phyloP scores from a whole-genome alignment of 2,888 invertebrate genomes.

The Dynastes grantii region DNA sequence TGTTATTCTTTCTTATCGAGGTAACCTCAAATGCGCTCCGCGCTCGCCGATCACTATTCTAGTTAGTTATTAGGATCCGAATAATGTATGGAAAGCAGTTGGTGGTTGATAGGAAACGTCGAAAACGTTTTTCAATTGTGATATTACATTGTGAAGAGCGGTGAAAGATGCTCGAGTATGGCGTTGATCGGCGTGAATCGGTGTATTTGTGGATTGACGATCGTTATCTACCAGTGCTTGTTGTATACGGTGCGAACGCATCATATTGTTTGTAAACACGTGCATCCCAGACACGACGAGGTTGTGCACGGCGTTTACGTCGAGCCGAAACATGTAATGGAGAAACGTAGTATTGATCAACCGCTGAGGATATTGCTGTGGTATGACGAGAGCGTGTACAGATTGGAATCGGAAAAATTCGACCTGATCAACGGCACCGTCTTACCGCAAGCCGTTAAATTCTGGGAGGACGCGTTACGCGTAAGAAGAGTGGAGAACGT shows the following conservation, averaged over 20 bases:
- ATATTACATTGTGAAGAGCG: not conserved
- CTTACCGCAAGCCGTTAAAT: constrained; percentile 91
- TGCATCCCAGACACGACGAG: constrained; percentile 68
- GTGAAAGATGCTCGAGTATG: not conserved
- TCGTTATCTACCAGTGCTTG: constrained; percentile 37
- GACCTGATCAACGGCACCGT: constrained; percentile 82
- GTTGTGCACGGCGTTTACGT: constrained; percentile 87
- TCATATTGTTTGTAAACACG: constrained; percentile 31
- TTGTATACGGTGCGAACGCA: constrained; percentile 19
- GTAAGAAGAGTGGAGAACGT: constrained; percentile 90
- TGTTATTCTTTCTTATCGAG: not conserved
- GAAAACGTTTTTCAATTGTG: not conserved
- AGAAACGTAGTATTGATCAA: constrained; percentile 86
- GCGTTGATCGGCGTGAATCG: constrained; percentile 2
- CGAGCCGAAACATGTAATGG: constrained; percentile 84
- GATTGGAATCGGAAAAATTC: constrained; percentile 72
- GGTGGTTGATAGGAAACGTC: no score
- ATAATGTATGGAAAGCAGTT: no score
- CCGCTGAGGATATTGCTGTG: constrained; percentile 87
- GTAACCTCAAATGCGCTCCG: not conserved
- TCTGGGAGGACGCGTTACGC: constrained; percentile 94
- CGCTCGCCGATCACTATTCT: no score
- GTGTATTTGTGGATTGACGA: constrained; percentile 19
- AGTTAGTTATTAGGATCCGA: no score
- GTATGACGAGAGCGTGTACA: constrained; percentile 91